Evolutionary conservation across 2,797 vertebrate species (phyloP), one percentile per base, ranked within the genome.

Genomic region (Poeciliopsis turneri): DNA sequence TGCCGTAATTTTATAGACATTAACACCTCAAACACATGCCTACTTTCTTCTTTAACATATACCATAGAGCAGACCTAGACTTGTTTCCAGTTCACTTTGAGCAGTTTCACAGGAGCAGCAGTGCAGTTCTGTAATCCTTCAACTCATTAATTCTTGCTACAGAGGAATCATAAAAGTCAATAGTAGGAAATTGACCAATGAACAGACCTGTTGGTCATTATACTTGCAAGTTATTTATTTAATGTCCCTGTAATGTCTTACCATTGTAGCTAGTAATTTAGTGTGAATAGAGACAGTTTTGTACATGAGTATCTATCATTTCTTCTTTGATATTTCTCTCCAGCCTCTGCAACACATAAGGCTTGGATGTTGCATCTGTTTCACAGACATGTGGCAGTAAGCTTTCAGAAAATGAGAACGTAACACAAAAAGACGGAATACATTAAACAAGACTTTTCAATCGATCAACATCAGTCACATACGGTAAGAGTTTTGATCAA

Each of bases 131-230:
- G 41, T 61, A 59, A 57, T 88, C 85, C 85, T 84, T 88, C 84
- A 88, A 82, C 66, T 43, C 43, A 68, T 61, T 81, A 43, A 84
- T 81, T 68, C 82, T 76, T 88, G 74, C 85, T 85, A 76, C 81
- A 81, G 71, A 88, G n/a, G 77, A 80, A 88, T 90, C 77, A 74
- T 77, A 90, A 90, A 88, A 85, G 79, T 89, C 92, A 92, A 80
- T 86, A 71, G 79, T 61, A 85, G 79, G 73, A 78, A 72, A 80
- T 25, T 77, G 85, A 91, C 91, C 87, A 91, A 91, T 88, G 74
- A 86, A 68, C 74, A 33, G 71, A 80, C 64, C 77, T 78, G 76
- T 82, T 88, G 82, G 85, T 85, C 75, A 81, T 68, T 75, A 61
- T 71, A 82, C 74, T 82, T 86, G 79, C 55, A 57, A 57, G 73